These are phyloP conservation scores for Thamnophis elegans DNA, from an alignment of 2,797 vertebrate genomes.

Conservation along the genomic window DNA sequence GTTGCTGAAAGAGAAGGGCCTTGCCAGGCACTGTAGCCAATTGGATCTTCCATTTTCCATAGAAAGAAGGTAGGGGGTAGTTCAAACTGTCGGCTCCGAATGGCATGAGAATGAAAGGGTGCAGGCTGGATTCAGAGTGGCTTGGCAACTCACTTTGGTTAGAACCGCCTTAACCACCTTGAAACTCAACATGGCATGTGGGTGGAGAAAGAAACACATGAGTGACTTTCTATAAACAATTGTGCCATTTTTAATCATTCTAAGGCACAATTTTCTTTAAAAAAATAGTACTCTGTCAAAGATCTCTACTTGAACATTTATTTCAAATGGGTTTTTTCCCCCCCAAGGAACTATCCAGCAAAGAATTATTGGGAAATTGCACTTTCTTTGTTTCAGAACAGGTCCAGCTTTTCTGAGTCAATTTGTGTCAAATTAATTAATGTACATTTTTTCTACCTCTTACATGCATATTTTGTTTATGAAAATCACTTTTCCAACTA, in stretches of 20 bases:
- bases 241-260: background rate
- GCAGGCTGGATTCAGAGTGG: background rate
- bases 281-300: background rate
- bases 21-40: background rate
- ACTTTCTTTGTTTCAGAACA: background rate
- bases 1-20: background rate
- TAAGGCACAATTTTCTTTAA: background rate
- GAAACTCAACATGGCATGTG: background rate
- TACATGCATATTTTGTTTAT: slow-evolving; percentile 57
- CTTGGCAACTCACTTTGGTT: background rate
- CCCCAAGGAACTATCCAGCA: background rate
- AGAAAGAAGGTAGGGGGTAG: background rate
- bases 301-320: background rate
- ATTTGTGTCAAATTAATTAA: slow-evolving; percentile 54
- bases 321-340: background rate
- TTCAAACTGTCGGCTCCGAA: background rate
- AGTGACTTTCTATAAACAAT: background rate
- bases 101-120: background rate
- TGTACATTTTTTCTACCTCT: slow-evolving; percentile 28
- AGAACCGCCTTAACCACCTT: background rate
- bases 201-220: background rate
- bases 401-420: background rate
- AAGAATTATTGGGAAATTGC: background rate
- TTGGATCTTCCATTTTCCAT: background rate
- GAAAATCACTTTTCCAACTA: slow-evolving; percentile 57